These are phyloP conservation scores for Linnaemya tessellans DNA, from an alignment of 2,888 invertebrate species.

Conservation along the genomic window DNA sequence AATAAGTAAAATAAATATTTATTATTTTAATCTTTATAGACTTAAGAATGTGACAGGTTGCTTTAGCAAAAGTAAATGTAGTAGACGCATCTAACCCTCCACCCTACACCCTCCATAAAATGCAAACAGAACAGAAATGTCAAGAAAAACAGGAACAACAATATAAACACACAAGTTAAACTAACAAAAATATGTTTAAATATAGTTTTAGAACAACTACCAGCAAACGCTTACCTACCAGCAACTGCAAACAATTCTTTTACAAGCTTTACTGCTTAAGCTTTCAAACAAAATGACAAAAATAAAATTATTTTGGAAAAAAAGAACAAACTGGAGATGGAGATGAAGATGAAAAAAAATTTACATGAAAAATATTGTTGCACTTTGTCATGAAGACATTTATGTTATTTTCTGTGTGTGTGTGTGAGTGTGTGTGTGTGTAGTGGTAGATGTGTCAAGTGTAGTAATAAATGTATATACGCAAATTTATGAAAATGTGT, in stretches of 20 bases:
- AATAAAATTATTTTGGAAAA: conserved; percentile 9
- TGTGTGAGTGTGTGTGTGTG: conserved; percentile 1
- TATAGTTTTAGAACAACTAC: conserved; percentile 31
- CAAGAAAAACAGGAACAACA: conserved; percentile 17
- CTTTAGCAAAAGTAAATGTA: conserved; percentile 64
- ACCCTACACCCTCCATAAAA: conserved; percentile 46
- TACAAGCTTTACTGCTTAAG: conserved; percentile 43
- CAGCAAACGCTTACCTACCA: not conserved
- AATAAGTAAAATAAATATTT: conserved; percentile 65
- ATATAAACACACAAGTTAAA: conserved; percentile 38
- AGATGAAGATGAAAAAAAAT: not conserved
- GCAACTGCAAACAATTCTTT: conserved; percentile 14
- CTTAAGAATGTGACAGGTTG: conserved; percentile 71
- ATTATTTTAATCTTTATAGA: conserved; percentile 69
- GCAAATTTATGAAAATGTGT: not conserved
- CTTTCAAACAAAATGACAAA: conserved; percentile 17
- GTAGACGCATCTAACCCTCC: conserved; percentile 51
- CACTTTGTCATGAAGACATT: conserved; percentile 67
- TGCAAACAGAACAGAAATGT: conserved; percentile 17
- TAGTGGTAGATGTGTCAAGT: too few relatives aligned
- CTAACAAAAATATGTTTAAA: conserved; percentile 29
- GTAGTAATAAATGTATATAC: not conserved
- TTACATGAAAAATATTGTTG: conserved; percentile 60
- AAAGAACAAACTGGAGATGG: not conserved
- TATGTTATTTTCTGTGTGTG: conserved; percentile 16